Percentiles rank a stretch among this genome's conserved stretches.
These are phyloP conservation scores for Scaptomyza hsui DNA, from an alignment of 1,140 invertebrate genomes.

Conservation along the genomic window DNA sequence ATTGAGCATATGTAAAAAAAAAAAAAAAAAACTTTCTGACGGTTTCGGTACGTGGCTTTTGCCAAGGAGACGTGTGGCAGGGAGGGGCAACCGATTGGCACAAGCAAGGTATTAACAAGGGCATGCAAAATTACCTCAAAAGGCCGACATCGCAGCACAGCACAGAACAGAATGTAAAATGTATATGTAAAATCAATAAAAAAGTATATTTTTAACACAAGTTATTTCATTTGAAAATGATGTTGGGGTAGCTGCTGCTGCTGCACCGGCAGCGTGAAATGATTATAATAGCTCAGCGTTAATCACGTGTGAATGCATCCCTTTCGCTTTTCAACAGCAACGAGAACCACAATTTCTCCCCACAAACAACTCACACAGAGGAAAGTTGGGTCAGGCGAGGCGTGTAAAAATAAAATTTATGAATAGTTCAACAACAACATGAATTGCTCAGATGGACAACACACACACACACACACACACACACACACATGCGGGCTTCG, in stretches of 20 bases:
- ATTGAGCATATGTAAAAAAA: constrained; percentile 59
- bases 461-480: neutral
- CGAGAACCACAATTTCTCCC: neutral
- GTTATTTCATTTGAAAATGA: constrained; percentile 25
- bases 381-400: constrained; percentile 9
- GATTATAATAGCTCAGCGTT: constrained; percentile 27
- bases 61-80: constrained; percentile 19
- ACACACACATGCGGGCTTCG: neutral
- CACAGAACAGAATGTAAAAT: constrained; percentile 8
- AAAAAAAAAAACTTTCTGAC: constrained; percentile 36
- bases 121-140: constrained; percentile 54
- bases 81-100: constrained; percentile 21
- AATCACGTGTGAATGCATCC: constrained; percentile 57
- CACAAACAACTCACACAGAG: neutral
- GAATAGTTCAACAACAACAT: constrained; percentile 37
- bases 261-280: neutral
- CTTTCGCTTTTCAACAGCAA: constrained; percentile 21
- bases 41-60: constrained; percentile 54
- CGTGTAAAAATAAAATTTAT: constrained; percentile 44
- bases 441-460: constrained; percentile 34
- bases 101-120: constrained; percentile 35
- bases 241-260: neutral
- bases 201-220: constrained; percentile 53
- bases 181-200: constrained; percentile 43
- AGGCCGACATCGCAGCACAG: constrained; percentile 35